Percentiles rank a stretch among this genome's conserved stretches.
Evolutionary conservation across 1,140 invertebrate genomes (phyloP).

Genomic region (Linepithema humile): DNA sequence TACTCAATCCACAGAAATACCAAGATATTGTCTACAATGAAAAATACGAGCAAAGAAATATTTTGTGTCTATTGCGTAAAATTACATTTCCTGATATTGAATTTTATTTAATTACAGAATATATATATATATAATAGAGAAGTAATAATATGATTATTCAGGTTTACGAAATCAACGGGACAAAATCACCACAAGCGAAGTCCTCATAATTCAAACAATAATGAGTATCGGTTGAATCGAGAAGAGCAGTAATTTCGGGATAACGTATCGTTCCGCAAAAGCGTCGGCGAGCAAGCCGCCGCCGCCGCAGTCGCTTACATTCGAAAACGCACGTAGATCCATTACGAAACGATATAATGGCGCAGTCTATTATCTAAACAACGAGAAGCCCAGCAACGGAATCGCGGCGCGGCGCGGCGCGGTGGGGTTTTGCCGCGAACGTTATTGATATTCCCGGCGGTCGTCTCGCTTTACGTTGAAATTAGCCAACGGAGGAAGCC

Average conservation of each 20-base stretch:
- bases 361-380: constrained; percentile 69
- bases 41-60: background rate
- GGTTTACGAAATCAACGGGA: background rate
- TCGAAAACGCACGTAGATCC: constrained; percentile 62
- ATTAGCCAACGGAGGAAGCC: constrained; percentile 61
- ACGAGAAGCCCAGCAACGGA: constrained; percentile 65
- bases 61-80: background rate
- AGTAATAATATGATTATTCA: background rate
- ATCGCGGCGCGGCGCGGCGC: constrained; percentile 51
- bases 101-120: constrained; percentile 8
- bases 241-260: constrained; percentile 39
- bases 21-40: background rate
- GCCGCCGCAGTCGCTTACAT: constrained; percentile 46
- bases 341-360: constrained; percentile 70
- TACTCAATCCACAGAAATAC: too few relatives aligned
- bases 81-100: background rate
- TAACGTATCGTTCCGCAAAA: constrained; percentile 31
- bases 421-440: constrained; percentile 62
- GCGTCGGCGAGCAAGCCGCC: background rate
- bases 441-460: constrained; percentile 59
- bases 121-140: background rate
- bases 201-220: constrained; percentile 47
- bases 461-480: constrained; percentile 60
- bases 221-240: constrained; percentile 43
- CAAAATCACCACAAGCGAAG: background rate